Percentiles rank a stretch among this genome's conserved stretches.
These are phyloP conservation scores for Heliothis subflexa DNA, from an alignment of 1,140 invertebrate genomes.

Conservation along the genomic window DNA sequence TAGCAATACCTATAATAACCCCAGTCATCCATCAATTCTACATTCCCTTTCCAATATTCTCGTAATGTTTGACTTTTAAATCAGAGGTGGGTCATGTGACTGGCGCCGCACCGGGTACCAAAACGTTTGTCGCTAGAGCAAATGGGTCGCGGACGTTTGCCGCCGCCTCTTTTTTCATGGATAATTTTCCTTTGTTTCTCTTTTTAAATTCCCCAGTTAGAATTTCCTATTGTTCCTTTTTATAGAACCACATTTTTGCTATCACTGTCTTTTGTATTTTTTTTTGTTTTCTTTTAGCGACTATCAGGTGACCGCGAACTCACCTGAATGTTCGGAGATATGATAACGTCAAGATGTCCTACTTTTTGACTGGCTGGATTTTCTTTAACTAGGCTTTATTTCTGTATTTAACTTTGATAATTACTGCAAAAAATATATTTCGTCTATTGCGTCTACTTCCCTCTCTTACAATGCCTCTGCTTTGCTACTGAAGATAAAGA, in stretches of 20 bases:
- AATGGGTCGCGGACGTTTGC: slow-evolving; percentile 59
- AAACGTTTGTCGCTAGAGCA: slow-evolving; percentile 68
- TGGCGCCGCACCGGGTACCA: slow-evolving; percentile 50
- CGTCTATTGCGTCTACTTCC: no score
- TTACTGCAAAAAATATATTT: neutral
- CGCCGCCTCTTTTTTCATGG: slow-evolving; percentile 70
- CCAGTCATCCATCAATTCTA: neutral
- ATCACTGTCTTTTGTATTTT: slow-evolving; percentile 60
- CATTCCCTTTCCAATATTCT: neutral
- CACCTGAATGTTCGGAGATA: neutral
- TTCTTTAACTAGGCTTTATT: neutral
- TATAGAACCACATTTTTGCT: slow-evolving; percentile 61
- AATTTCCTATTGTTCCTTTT: slow-evolving; percentile 72
- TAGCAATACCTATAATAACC: no score
- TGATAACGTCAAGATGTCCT: neutral
- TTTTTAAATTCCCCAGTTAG: slow-evolving; percentile 78
- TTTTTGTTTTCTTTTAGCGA: slow-evolving; percentile 24
- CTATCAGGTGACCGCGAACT: neutral
- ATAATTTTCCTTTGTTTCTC: slow-evolving; percentile 79
- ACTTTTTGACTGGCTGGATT: slow-evolving; percentile 4
- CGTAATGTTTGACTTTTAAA: neutral
- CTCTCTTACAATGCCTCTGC: no score
- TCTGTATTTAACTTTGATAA: neutral
- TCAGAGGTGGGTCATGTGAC: neutral
- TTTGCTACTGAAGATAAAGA: no score